Evolutionary conservation across 2,113 vertebrate genomes (phyloP), one percentile per base, ranked within the genome.

Genomic region (Pachyramphus minor): DNA sequence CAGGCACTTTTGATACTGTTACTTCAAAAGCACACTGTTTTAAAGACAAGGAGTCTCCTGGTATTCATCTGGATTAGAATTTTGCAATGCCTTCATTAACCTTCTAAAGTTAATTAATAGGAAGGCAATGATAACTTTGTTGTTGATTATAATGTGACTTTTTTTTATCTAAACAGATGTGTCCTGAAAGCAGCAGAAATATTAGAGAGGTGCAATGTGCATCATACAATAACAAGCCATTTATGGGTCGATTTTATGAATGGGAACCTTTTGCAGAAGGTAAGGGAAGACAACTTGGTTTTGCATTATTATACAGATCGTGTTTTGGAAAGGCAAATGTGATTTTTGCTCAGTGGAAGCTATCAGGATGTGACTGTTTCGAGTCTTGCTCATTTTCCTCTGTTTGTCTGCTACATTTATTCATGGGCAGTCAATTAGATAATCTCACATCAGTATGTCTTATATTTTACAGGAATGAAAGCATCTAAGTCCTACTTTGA

Each of bases 211-310:
- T 98, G 28, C 99, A 99, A 27, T 99, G 99, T 84, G 98, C 99
- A 12, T 99, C 99, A 10, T 99, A 99, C 97, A 99, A 99, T 98
- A 99, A 97, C 96, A 98, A 99, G 83, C 99, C 98, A 27, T 99
- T 99, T 98, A 99, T 99, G 99, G 99, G 99, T 53, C 97, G 99
- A 66, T 97, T 99, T 93, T 99, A 99, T 84, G 98, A 99, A 89
- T 99, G 99, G 99, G 99, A 99, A 45, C 99, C 99, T 50, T 99
- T 99, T 96, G 98, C 98, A 47, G 99, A 99, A 96, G 99, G 99
- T 99, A 98, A 97, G 98, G 62, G 50, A 75, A 85, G 64, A 84
- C 21, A 37, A 17, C 33, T 83, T 77, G 23, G 18, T 82, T 87
- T 84, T 91, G 5, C 17, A 18, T 87, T 87, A 12, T 92, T 81